Evolutionary conservation across 2,888 invertebrate genomes (phyloP), one percentile per base, ranked within the genome.

Genomic region (Spisula subtruncata): DNA sequence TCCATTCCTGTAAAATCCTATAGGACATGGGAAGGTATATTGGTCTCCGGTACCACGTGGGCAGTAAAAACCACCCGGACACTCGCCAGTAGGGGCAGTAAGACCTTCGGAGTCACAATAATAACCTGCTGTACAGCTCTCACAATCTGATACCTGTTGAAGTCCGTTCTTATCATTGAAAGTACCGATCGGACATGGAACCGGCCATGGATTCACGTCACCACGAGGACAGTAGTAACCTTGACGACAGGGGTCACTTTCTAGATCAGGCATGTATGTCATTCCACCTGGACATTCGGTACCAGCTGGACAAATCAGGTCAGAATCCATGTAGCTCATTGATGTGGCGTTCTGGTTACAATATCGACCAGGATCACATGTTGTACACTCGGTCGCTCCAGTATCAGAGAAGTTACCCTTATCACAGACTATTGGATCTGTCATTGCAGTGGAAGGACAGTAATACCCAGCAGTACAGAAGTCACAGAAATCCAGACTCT

Each of bases 51-150:
- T 96, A 20, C 96, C 96, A 10, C 93, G 85, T 0, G 96, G 96
- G 87, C 96, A 96, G 92, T 96, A 96, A 88, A 96, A 95, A 16
- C 96, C 96, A 18, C 96, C 96, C 16, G 96, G 96, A 85, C 96
- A 96, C 18, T 94, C 92, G 5, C 95, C 96, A 14, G 95, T 95
- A 0, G 96, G 94, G 0, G 88, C 83, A 6, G 86, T 90, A 35
- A 96, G 91, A 1, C 96, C 96, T 79, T 94, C 95, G 0, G 94
- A 93, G 18, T 93, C 91, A 92, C 96, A 96, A 90, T 96, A 96
- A 66, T 92, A 91, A 2, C 96, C 96, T 6, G 96, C 94, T 0
- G 96, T 96, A 94, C 96, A 96, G 25, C 90, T 81, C 85, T 95
- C 95, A 93, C 96, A 96, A 51, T 96, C 96, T 29, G 95, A 94